Conservation (phyloP, 2,888 invertebrate species). For the Meghimatium bilineatum region DNA sequence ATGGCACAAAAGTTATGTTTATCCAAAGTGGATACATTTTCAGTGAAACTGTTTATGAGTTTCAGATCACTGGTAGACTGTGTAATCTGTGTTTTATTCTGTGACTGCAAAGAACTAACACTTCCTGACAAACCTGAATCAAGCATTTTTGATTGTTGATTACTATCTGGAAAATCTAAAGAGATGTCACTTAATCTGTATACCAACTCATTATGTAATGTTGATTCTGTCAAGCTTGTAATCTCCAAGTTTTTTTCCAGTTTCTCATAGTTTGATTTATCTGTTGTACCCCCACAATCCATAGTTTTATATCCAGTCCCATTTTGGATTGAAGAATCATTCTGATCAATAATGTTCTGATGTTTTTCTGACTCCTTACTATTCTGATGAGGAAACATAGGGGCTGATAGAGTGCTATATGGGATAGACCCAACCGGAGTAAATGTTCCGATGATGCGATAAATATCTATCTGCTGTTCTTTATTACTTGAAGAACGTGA, state of each 20-base stretch:
- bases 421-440: slow-evolving; percentile 19
- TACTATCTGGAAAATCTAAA: slow-evolving; percentile 8
- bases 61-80: background rate
- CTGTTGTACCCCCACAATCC: background rate
- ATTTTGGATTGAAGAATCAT: background rate
- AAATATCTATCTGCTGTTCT: background rate
- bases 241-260: background rate
- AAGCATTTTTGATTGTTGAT: background rate
- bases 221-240: slow-evolving; percentile 1
- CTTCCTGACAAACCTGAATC: background rate
- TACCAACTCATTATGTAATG: slow-evolving; percentile 3
- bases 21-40: background rate
- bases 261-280: background rate
- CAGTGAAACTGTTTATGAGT: background rate
- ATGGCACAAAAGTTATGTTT: background rate
- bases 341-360: background rate
- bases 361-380: background rate
- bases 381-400: background rate
- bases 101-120: background rate
- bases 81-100: slow-evolving; percentile 1
- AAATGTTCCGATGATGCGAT: slow-evolving; percentile 28
- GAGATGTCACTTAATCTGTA: slow-evolving; percentile 35
- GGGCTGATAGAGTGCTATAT: background rate
- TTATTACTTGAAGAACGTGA: background rate
- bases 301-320: background rate